phyloP scores from a whole-genome alignment of 1,140 invertebrate genomes.

The Elymnias hypermnestra region DNA sequence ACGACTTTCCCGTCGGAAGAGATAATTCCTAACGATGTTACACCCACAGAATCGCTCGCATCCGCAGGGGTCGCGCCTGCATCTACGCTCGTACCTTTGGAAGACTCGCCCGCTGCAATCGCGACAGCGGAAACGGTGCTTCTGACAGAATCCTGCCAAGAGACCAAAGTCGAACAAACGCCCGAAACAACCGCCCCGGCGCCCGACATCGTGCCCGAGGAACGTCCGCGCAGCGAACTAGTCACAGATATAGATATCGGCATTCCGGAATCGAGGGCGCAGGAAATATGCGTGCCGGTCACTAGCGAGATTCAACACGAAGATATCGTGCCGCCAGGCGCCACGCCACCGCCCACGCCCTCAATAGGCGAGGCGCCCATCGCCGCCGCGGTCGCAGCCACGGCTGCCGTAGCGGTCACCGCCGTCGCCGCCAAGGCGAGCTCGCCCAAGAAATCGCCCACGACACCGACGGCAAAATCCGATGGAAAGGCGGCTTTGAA shows the following conservation, averaged over 20 bases:
- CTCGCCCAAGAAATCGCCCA: constrained; percentile 40
- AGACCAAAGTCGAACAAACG: constrained; percentile 4
- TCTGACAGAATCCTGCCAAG: too few relatives aligned
- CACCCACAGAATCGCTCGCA: background rate
- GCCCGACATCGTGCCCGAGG: constrained; percentile 53
- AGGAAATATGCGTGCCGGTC: constrained; percentile 61
- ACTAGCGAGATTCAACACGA: constrained; percentile 49
- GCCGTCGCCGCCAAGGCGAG: constrained; percentile 36
- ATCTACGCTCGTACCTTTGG: background rate
- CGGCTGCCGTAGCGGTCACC: constrained; percentile 33
- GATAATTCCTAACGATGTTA: background rate
- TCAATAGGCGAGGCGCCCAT: constrained; percentile 30
- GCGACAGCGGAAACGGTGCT: too few relatives aligned
- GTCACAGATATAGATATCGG: constrained; percentile 61
- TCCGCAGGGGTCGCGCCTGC: background rate
- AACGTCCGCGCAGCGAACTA: constrained; percentile 40
- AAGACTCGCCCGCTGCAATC: background rate
- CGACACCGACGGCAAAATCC: constrained; percentile 27
- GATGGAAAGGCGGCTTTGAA: constrained; percentile 35
- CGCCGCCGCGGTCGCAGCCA: constrained; percentile 33
- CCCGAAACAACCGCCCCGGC: constrained; percentile 32
- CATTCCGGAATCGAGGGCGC: constrained; percentile 55
- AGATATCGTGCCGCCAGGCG: constrained; percentile 32
- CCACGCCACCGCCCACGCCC: constrained; percentile 50
- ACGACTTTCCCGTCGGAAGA: too few relatives aligned